Evolutionary conservation across 2,113 vertebrate species (phyloP).

Genomic region (Plestiodon gilberti): DNA sequence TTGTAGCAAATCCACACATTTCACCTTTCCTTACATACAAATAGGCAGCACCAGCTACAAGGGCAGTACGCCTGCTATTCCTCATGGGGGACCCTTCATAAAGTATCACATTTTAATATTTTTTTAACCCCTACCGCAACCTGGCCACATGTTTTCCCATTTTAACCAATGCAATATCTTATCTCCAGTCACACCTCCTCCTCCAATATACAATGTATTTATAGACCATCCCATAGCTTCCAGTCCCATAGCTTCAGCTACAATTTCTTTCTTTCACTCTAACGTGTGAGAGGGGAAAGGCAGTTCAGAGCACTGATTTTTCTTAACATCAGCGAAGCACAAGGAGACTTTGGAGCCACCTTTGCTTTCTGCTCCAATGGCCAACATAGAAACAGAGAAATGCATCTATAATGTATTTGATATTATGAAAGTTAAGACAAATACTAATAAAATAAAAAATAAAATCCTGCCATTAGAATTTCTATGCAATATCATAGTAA

Average conservation of each 20-base stretch:
- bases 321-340: not conserved
- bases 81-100: not conserved
- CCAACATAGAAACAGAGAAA: not conserved
- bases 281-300: not conserved
- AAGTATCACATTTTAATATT: not conserved
- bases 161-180: not conserved
- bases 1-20: not conserved
- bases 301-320: not conserved
- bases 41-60: not conserved
- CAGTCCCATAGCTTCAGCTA: not conserved
- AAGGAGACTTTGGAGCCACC: not conserved
- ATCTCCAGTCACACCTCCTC: not conserved
- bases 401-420: not conserved
- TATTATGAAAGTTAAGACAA: not conserved
- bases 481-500: not conserved
- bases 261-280: not conserved
- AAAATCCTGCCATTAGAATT: not conserved
- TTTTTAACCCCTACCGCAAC: not conserved
- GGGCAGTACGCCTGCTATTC: not conserved
- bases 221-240: not conserved
- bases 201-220: not conserved
- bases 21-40: not conserved
- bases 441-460: not conserved
- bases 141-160: not conserved
- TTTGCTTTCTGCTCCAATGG: not conserved